phyloP scores from a whole-genome alignment of 2,888 invertebrate genomes.

The Charanyca ferruginea region DNA sequence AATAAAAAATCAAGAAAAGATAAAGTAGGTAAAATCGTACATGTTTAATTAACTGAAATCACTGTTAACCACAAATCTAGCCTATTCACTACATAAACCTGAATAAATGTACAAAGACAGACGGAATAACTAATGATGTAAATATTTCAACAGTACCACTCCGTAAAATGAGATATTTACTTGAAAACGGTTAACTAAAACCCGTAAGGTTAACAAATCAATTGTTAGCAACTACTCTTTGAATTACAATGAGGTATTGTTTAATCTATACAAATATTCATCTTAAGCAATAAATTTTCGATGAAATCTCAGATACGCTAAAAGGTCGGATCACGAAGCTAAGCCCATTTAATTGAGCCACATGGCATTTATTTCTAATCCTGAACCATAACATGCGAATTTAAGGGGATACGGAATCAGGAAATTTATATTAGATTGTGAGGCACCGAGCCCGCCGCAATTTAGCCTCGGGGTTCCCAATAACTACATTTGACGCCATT shows the following conservation, averaged over 20 bases:
- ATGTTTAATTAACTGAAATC: constrained; percentile 14
- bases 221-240: constrained; percentile 35
- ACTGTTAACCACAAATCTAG: constrained; percentile 35
- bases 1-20: too few species aligned
- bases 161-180: constrained; percentile 36
- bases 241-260: constrained; percentile 54
- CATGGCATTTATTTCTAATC: constrained; percentile 57
- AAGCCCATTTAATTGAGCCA: constrained; percentile 54
- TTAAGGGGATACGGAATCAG: constrained; percentile 68
- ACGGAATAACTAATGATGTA: constrained; percentile 48
- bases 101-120: constrained; percentile 37
- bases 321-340: constrained; percentile 49
- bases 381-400: constrained; percentile 55
- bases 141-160: constrained; percentile 48
- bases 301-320: constrained; percentile 48
- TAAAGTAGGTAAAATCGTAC: neutral
- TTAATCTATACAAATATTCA: constrained; percentile 43
- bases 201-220: constrained; percentile 41
- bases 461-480: constrained; percentile 73
- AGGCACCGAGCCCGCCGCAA: constrained; percentile 71
- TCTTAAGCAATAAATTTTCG: constrained; percentile 50
- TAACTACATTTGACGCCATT: constrained; percentile 78
- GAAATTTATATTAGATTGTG: constrained; percentile 77
- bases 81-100: constrained; percentile 23
- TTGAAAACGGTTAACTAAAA: constrained; percentile 39